Conservation (phyloP, 1,140 invertebrate genomes). For the Cotesia vestalis region DNA sequence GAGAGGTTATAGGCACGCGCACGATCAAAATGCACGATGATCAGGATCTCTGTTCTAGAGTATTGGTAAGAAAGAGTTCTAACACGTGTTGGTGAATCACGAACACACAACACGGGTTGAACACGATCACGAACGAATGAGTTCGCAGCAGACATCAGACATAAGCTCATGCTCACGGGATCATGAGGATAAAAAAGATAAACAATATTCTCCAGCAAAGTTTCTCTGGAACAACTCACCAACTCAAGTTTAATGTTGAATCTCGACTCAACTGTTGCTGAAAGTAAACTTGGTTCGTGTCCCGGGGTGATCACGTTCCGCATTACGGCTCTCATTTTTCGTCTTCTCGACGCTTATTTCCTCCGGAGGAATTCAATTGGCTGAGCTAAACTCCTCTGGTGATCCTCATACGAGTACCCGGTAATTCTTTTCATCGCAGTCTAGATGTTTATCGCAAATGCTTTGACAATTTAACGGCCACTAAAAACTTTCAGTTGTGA, state of each 20-base stretch:
- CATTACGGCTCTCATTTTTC: constrained; percentile 35
- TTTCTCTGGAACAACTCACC: constrained; percentile 17
- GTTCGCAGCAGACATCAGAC: constrained; percentile 17
- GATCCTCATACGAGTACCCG: no score
- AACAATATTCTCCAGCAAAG: constrained; percentile 9
- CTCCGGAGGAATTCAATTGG: constrained; percentile 21
- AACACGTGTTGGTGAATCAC: constrained; percentile 38
- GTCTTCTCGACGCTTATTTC: constrained; percentile 25
- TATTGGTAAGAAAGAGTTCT: neutral
- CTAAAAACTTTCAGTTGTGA: no score
- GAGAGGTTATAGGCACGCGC: constrained; percentile 12
- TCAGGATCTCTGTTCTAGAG: neutral
- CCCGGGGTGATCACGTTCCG: constrained; percentile 37
- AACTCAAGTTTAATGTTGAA: constrained; percentile 22
- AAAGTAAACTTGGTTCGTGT: constrained; percentile 25
- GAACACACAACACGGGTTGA: constrained; percentile 36
- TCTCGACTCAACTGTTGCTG: constrained; percentile 7
- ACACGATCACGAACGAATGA: constrained; percentile 39
- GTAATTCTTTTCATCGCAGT: no score
- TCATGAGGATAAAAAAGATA: neutral
- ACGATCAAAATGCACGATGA: constrained; percentile 33
- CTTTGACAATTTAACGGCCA: no score
- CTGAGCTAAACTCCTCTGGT: neutral
- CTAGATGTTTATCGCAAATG: no score
- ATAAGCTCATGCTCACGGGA: neutral